phyloP scores from a whole-genome alignment of 2,888 invertebrate species.

The Pollenia angustigena region DNA sequence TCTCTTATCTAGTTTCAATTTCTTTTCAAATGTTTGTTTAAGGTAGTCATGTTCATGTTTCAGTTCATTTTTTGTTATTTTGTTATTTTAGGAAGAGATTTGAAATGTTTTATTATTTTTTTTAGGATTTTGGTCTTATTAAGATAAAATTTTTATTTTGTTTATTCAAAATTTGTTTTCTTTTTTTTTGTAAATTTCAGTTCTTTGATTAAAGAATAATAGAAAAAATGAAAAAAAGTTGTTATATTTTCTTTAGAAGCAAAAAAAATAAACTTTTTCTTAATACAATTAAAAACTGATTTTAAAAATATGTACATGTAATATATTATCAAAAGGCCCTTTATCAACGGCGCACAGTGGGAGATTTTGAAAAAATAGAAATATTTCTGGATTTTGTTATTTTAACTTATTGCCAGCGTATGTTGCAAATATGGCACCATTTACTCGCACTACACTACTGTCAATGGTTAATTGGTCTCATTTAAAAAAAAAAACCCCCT shows the following conservation, averaged over 20 bases:
- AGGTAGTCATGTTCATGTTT: conserved; percentile 60
- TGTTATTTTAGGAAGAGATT: conserved; percentile 3
- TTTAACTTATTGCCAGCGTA: too few species aligned
- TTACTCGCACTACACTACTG: not conserved
- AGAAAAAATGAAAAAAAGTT: too few species aligned
- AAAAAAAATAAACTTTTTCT: too few species aligned
- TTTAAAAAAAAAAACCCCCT: conserved; percentile 23
- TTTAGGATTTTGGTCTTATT: conserved; percentile 18
- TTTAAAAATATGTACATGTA: too few species aligned
- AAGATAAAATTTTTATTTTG: conserved; percentile 52
- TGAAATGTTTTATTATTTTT: conserved; percentile 24
- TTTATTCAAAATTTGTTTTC: conserved; percentile 42
- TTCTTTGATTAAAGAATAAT: conserved; percentile 22
- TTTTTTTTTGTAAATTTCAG: conserved; percentile 20
- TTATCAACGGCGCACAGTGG: too few species aligned
- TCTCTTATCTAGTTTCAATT: conserved; percentile 38
- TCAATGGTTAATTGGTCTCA: conserved; percentile 28
- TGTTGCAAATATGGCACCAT: not conserved
- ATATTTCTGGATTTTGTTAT: too few species aligned
- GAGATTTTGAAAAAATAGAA: too few species aligned
- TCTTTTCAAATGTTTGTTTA: conserved; percentile 52
- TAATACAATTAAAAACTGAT: too few species aligned
- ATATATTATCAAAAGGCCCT: too few species aligned
- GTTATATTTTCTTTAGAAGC: not conserved
- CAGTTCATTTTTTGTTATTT: not conserved